A percentile compares a stretch with the other conserved stretches of the same genome.
Conservation (phyloP, 2,113 vertebrate species). For the Oceanites oceanicus region DNA sequence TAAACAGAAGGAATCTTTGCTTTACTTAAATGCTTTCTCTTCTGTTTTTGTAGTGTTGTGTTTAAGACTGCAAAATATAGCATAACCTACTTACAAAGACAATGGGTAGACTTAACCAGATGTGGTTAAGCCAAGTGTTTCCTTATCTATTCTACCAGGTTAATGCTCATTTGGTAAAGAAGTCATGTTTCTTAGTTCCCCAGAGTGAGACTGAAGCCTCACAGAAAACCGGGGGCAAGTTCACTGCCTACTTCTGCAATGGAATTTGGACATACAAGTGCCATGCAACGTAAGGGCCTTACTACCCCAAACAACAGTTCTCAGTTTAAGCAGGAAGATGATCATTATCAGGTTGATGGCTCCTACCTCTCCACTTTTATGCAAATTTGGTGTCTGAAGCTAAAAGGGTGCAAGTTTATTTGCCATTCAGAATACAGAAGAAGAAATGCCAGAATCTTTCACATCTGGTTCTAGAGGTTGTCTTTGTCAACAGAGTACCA, state of each 20-base stretch:
- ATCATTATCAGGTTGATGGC: background rate
- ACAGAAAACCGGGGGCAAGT: background rate
- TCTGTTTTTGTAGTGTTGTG: background rate
- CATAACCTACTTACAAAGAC: background rate
- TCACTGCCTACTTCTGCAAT: background rate
- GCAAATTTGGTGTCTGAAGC: background rate
- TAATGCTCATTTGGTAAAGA: background rate
- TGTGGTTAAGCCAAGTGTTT: background rate
- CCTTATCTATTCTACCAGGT: background rate
- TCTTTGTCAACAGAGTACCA: background rate
- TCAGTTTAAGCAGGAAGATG: background rate
- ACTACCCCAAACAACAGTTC: background rate
- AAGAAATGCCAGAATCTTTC: background rate
- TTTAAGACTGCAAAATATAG: background rate
- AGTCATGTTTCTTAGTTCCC: background rate
- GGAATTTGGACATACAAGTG: background rate
- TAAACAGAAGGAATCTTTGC: background rate
- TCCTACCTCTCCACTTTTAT: background rate
- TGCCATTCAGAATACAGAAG: background rate
- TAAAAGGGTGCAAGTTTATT: background rate
- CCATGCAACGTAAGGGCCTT: background rate
- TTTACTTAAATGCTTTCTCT: background rate
- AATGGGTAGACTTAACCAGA: background rate
- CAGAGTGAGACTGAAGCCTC: background rate
- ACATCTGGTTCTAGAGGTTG: background rate